These are phyloP conservation scores for Phataginus tricuspis DNA, from an alignment of 2,797 vertebrate genomes.

Conservation along the genomic window DNA sequence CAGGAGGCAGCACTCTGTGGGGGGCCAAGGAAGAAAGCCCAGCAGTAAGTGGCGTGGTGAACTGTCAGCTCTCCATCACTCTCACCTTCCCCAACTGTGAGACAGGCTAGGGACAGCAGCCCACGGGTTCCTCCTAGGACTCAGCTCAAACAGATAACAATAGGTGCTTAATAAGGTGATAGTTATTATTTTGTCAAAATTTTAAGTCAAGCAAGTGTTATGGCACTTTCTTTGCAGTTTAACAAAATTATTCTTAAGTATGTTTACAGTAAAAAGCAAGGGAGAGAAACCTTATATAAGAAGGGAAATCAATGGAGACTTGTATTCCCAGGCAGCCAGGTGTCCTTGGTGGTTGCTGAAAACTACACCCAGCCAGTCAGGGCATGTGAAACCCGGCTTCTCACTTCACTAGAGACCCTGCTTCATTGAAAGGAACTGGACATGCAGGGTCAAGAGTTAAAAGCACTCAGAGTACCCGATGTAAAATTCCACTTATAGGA, in stretches of 20 bases:
- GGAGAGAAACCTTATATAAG: background rate
- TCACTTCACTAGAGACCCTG: background rate
- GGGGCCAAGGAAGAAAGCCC: background rate
- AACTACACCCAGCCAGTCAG: background rate
- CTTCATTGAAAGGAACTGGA: background rate
- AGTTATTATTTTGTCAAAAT: background rate
- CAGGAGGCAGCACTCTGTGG: background rate
- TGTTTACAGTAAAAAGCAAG: background rate
- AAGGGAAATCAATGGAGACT: background rate
- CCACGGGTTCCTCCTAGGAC: background rate
- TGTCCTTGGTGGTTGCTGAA: background rate
- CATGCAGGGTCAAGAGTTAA: background rate
- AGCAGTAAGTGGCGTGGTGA: background rate
- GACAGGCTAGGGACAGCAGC: background rate
- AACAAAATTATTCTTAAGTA: background rate
- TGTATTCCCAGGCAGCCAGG: background rate
- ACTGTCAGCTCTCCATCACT: background rate
- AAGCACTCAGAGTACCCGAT: background rate
- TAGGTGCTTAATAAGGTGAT: background rate
- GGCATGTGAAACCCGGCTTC: background rate
- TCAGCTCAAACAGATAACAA: background rate
- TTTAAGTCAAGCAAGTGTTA: background rate
- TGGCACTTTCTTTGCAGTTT: constrained; percentile 12
- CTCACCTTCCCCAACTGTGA: background rate
- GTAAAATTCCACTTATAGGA: background rate